These are phyloP conservation scores for Eumaeus atala DNA, from an alignment of 1,140 invertebrate species.

Conservation along the genomic window DNA sequence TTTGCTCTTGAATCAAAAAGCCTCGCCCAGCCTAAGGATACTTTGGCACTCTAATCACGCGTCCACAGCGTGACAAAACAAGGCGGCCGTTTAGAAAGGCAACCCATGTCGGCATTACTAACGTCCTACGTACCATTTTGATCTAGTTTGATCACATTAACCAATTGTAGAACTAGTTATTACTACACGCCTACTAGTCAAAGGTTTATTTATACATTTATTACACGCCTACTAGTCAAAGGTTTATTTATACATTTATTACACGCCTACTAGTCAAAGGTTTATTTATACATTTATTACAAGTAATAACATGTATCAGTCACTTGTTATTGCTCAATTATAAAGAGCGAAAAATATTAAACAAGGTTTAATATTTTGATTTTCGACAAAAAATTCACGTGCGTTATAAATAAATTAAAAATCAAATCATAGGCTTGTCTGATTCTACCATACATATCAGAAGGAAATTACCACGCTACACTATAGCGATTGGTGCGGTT, in stretches of 20 bases:
- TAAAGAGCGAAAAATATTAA: too few relatives aligned
- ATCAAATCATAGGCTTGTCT: too few relatives aligned
- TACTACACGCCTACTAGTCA: constrained; percentile 11
- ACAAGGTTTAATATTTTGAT: too few relatives aligned
- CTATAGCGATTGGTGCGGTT: too few relatives aligned
- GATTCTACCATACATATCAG: too few relatives aligned
- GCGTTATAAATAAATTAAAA: too few relatives aligned
- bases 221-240: not conserved
- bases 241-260: too few relatives aligned
- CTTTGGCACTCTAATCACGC: constrained; percentile 11
- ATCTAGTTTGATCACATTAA: constrained; percentile 6
- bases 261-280: constrained; percentile 4
- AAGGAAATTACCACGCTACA: too few relatives aligned
- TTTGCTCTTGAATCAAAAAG: too few relatives aligned
- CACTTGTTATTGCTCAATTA: too few relatives aligned
- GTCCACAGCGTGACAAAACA: constrained; percentile 19
- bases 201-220: not conserved
- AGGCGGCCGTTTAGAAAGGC: constrained; percentile 28
- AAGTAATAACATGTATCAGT: not conserved
- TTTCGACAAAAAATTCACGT: too few relatives aligned
- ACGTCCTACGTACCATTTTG: constrained; percentile 21
- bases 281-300: not conserved
- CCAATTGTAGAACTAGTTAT: not conserved
- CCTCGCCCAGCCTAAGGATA: too few relatives aligned
- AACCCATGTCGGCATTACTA: constrained; percentile 22